These are phyloP conservation scores for Pseudeuparius sepicola DNA, from an alignment of 2,888 invertebrate genomes.

Conservation along the genomic window DNA sequence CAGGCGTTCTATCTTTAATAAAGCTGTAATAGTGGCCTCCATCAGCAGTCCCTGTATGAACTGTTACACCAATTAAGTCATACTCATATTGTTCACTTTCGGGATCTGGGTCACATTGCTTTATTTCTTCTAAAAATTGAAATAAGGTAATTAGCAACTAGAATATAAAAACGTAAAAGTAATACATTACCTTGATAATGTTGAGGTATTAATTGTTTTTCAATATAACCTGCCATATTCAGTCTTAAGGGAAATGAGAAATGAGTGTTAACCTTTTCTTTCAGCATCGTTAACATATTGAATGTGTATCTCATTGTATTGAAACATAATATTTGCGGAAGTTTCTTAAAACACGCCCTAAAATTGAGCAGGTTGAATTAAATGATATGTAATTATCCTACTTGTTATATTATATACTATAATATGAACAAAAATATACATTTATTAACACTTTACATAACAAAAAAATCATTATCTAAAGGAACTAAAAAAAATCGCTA, in stretches of 20 bases:
- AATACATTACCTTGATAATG: constrained; percentile 78
- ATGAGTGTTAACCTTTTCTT: constrained; percentile 87
- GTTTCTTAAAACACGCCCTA: constrained; percentile 88
- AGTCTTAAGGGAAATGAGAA: constrained; percentile 89
- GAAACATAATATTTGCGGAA: constrained; percentile 88
- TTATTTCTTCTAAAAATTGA: no score
- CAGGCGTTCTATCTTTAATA: constrained; percentile 73
- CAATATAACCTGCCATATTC: constrained; percentile 92
- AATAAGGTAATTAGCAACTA: no score
- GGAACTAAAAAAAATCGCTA: no score
- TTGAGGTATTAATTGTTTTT: constrained; percentile 84
- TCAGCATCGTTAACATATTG: constrained; percentile 95
- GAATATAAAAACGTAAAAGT: no score
- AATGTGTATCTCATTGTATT: constrained; percentile 97
- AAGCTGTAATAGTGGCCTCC: constrained; percentile 96
- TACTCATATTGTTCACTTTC: constrained; percentile 63
- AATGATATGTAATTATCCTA: no score
- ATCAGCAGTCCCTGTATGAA: constrained; percentile 93
- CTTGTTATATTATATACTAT: no score
- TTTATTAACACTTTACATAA: no score
- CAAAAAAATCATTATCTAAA: no score
- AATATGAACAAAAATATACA: no score
- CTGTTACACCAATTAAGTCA: constrained; percentile 70
- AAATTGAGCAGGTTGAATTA: no score
- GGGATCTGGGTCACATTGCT: constrained; percentile 39